These are phyloP conservation scores for Melitaea cinxia DNA, from an alignment of 1,140 invertebrate genomes.

Conservation along the genomic window DNA sequence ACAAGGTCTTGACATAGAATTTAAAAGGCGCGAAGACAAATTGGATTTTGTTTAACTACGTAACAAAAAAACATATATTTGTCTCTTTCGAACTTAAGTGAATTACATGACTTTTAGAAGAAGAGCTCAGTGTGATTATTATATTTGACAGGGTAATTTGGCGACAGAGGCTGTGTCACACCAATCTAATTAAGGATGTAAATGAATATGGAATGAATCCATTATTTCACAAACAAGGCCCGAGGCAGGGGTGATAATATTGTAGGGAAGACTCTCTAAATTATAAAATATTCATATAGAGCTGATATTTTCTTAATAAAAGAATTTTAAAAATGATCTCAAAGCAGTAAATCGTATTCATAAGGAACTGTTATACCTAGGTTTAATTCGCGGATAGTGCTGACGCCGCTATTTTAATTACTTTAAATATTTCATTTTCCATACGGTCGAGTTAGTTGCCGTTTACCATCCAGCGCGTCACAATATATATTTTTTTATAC, in stretches of 20 bases:
- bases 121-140: conserved; percentile 64
- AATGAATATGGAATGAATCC: conserved; percentile 81
- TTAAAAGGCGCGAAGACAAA: conserved; percentile 67
- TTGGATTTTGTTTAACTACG: conserved; percentile 61
- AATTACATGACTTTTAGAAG: conserved; percentile 57
- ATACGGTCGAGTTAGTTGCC: too few relatives aligned
- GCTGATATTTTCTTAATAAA: conserved; percentile 41
- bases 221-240: conserved; percentile 80
- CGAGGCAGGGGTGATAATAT: conserved; percentile 67
- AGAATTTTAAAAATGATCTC: too few relatives aligned
- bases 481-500: too few relatives aligned
- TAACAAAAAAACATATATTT: conserved; percentile 31
- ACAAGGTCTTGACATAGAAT: conserved; percentile 51
- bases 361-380: too few relatives aligned
- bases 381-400: too few relatives aligned
- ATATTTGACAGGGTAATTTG: conserved; percentile 76
- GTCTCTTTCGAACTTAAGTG: conserved; percentile 47
- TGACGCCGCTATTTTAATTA: too few relatives aligned
- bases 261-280: conserved; percentile 61
- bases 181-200: conserved; percentile 79
- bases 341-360: too few relatives aligned
- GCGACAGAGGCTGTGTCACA: conserved; percentile 65
- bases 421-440: too few relatives aligned
- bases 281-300: conserved; percentile 48
- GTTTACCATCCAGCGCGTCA: too few relatives aligned